Base-by-base conservation (phyloP, 2,797 vertebrate genomes). In the Rhabdophis nuchalis region DNA sequence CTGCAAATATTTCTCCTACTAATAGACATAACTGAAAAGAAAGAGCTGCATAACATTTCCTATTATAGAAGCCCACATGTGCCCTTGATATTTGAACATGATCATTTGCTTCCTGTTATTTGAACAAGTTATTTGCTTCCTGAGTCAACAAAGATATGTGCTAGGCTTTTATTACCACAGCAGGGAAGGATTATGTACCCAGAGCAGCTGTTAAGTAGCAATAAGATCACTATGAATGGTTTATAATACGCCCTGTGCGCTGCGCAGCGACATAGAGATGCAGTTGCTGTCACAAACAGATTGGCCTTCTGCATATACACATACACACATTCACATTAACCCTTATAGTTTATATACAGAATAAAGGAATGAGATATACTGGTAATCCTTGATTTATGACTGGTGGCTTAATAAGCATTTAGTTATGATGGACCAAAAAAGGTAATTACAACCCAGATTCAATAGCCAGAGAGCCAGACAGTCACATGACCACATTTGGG, bases 21-120 rank as follows among this genome's bases (percentile, higher is more conserved):
- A 58, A 56, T 58, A 77, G 32, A 46, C 16, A 16, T 57, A n/a
- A 57, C 12, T 32, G 60, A 29, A 77, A 72, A 77, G 14, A 60
- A 60, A n/a, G 11, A 53, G 32, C 2, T 27, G 53, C 4, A 56
- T 57, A 90, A 41, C 29, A 53, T 14, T 18, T 92, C 50, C 50
- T n/a, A 32, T 54, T 91, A 58, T 32, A 89, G 52, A 52, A 68
- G 41, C 52, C 53, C 8, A 50, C 20, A 53, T 0, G 82, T 86
- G 92, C 95, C 92, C 53, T 46, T 90, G 86, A 93, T 52, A 88
- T 52, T 60, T 90, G 8, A 91, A 88, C 93, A n/a, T 82, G 91
- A 57, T 72, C 86, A n/a, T 93, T 92, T 0, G 3, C 27, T 92
- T 29, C 61, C 82, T 92, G 61, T 82, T 77, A 93, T 91, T 90